Base-by-base conservation (phyloP, 2,888 invertebrate genomes). In the Drosophila kokeensis region DNA sequence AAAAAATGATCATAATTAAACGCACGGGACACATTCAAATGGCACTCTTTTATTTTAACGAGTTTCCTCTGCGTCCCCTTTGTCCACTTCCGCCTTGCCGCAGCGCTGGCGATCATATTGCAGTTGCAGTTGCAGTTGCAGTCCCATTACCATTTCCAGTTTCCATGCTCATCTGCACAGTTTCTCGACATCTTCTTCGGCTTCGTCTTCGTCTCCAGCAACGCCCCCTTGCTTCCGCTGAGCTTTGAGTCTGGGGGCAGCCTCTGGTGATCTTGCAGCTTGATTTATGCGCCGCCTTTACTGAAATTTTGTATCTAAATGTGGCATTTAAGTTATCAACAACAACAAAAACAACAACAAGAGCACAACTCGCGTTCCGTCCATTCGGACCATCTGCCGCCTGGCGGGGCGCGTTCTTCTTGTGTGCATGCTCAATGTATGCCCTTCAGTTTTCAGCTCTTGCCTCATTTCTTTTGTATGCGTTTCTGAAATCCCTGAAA, bases 291-390 rank as follows among this genome's bases (percentile, higher is more conserved):
- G 69, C 75, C 69, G 87, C 73, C 79, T 88, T 86, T 88, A 79
- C 84, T 88, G 80, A 89, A 85, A 87, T 89, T 81, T 82, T 89
- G 89, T 87, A 89, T 86, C 90, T 88, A 89, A 87, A 87, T 87
- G 90, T 86, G 86, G 86, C 90, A 89, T 87, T 87, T 87, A 87
- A 89, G 76, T 79, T 88, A 87, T 87, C 90, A 87, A 81, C 88
- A 87, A 73, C 79, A 81, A 81, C 81, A 81, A 70, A 5, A 38
- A 38, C 18, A 55, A 65, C 34, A 68, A 36, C 24, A 54, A 30
- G 29, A 49, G 49, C 27, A 59, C 64, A 65, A 49, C 62, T 18
- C 45, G 30, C 7, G 40, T 24, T 69, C 60, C 45, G 60, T 63
- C 69, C 62, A 49, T 34, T 53, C 53, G 65, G 84, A 80, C 85